Evolutionary conservation across 2,888 invertebrate genomes (phyloP).

Genomic region (Pachycephus smyrnensis): DNA sequence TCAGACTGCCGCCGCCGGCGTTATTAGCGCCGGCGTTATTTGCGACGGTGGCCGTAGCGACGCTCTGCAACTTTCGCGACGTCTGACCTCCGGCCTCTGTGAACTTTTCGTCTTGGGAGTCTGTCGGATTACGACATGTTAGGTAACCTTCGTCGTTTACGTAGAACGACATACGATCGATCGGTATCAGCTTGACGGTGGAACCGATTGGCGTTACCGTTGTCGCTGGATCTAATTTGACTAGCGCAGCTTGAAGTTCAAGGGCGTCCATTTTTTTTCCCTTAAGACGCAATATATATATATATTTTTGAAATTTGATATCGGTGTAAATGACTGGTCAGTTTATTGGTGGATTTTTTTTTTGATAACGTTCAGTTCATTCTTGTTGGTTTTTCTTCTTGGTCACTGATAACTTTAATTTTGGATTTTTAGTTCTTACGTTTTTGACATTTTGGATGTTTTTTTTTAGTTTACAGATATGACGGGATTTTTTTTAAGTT

Average conservation of each 20-base stretch:
- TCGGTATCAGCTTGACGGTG: conserved; percentile 48
- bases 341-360: no score
- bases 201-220: conserved; percentile 63
- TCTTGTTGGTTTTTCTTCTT: conserved; percentile 2
- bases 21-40: conserved; percentile 15
- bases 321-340: no score
- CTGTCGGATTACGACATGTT: conserved; percentile 38
- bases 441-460: no score
- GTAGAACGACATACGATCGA: conserved; percentile 34
- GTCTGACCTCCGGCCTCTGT: conserved; percentile 7
- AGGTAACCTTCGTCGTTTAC: conserved; percentile 50
- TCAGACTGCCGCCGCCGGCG: conserved; percentile 19
- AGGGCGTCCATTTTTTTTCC: conserved; percentile 56
- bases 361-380: no score
- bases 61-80: neutral
- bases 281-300: neutral
- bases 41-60: neutral
- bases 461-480: no score
- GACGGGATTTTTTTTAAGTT: no score
- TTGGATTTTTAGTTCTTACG: no score
- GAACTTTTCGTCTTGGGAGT: conserved; percentile 25
- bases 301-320: neutral
- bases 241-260: conserved; percentile 62
- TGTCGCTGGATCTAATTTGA: conserved; percentile 63
- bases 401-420: no score